Conservation (phyloP, 1,140 invertebrate species). For the Zophobas atratus region DNA sequence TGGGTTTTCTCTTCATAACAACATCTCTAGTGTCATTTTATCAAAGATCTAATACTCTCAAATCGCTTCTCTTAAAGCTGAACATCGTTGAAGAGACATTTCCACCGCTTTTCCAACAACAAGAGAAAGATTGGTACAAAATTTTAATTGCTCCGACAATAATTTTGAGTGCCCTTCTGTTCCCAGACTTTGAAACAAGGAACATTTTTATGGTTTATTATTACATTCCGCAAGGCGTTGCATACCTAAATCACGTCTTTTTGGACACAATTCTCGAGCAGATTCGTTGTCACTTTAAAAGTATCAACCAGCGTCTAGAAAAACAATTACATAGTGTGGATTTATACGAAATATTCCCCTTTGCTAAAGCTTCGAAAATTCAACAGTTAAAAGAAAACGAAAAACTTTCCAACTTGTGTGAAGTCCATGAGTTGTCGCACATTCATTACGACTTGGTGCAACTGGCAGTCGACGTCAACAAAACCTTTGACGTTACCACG, state of each 20-base stretch:
- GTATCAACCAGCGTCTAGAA: background rate
- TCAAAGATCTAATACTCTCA: no score
- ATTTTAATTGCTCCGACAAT: no score
- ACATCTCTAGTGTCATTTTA: no score
- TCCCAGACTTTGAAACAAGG: no score
- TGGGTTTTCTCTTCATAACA: no score
- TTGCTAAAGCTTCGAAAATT: background rate
- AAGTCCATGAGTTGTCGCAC: background rate
- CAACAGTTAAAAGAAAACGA: background rate
- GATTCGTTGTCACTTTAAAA: background rate
- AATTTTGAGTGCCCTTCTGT: no score
- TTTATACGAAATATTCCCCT: background rate
- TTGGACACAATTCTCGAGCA: background rate
- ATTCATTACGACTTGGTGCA: background rate
- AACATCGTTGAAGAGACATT: no score
- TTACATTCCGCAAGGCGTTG: no score
- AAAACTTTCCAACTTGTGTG: background rate
- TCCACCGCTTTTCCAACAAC: no score
- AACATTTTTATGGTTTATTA: no score
- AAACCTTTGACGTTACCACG: background rate
- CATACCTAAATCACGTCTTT: background rate
- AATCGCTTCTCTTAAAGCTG: no score
- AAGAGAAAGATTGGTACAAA: no score
- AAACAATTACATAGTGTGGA: background rate
- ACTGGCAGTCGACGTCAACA: background rate